phyloP scores from a whole-genome alignment of 2,888 invertebrate genomes.

The Caenorhabditis sinica region DNA sequence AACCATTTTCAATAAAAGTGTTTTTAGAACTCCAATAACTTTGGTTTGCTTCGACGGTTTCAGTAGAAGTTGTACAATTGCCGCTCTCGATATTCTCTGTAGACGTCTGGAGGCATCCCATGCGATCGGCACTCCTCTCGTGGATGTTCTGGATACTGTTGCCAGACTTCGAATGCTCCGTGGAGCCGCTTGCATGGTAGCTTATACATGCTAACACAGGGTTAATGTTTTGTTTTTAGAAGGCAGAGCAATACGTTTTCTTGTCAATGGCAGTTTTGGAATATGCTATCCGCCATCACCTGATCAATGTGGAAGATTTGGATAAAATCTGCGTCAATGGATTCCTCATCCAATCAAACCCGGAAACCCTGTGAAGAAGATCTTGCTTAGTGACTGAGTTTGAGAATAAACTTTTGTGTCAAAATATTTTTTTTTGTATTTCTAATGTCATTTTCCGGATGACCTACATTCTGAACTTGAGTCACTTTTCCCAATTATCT shows the following conservation, averaged over 20 bases:
- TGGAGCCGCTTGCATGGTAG: slow-evolving; percentile 70
- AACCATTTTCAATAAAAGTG: no score
- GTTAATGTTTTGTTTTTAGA: slow-evolving; percentile 50
- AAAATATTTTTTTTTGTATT: slow-evolving; percentile 1
- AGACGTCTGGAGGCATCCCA: slow-evolving; percentile 73
- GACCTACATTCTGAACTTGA: slow-evolving; percentile 43
- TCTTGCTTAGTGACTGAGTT: background rate
- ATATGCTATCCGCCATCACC: slow-evolving; percentile 73
- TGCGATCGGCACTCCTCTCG: slow-evolving; percentile 60
- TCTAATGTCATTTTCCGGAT: slow-evolving; percentile 32
- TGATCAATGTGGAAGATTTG: slow-evolving; percentile 29
- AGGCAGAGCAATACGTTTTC: slow-evolving; percentile 75
- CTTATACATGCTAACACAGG: background rate
- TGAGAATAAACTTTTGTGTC: slow-evolving; percentile 5
- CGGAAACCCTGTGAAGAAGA: slow-evolving; percentile 3
- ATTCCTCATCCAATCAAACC: slow-evolving; percentile 21
- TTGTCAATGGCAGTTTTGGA: slow-evolving; percentile 75
- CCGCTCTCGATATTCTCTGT: slow-evolving; percentile 76
- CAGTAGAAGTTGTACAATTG: slow-evolving; percentile 73
- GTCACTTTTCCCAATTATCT: slow-evolving; percentile 47
- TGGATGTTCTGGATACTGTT: slow-evolving; percentile 77
- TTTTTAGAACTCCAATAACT: slow-evolving; percentile 75
- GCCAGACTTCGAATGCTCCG: slow-evolving; percentile 75
- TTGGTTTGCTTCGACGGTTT: slow-evolving; percentile 78
- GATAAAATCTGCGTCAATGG: slow-evolving; percentile 48